Evolutionary conservation across 1,140 invertebrate genomes (phyloP), one percentile per base, ranked within the genome.

Genomic region (Choristoneura fumiferana): DNA sequence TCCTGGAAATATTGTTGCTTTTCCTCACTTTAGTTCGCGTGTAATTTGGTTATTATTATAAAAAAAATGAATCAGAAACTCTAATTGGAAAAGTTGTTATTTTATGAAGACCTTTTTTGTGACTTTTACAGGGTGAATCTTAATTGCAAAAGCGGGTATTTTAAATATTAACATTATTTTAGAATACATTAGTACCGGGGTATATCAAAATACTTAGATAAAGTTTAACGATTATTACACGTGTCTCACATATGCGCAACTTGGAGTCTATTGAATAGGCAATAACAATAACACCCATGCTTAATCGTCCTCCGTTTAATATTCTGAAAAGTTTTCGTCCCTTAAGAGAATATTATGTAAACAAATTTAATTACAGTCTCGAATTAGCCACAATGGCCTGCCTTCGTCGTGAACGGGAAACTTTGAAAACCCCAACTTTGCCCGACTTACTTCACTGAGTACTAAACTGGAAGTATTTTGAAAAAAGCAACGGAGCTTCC

Each of bases 331-430:
- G 70, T 79, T 78, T 71, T 61, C 49, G 59, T 73, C 68, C 70
- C 61, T 57, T 71, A 73, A 75, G 64, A 73, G 60, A 73, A 78
- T 76, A 78, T 74, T 80, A 77, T 76, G 65, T 77, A 82, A 87
- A 85, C 78, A 81, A 87, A 85, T 85, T 85, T 85, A 87, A 87
- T 85, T 85, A 85, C 74, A 77, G 62, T 63, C 73, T 74, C 68
- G 73, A 83, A 84, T 83, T 81, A 85, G 76, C 78, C 78, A 84
- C 78, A 87, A 87, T 85, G 71, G 81, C 71, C 67, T 65, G 62
- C 66, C 43, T 65, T 63, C 74, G 73, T 73, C 75, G 71, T 69
- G 78, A 82, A 82, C 83, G 67, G 68, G 59, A 77, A 84, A 84
- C 77, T 87, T 81, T 62, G 67, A 59, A 68, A 75, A 78, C 78